Base-by-base conservation (phyloP, 2,113 vertebrate genomes). In the Mesocricetus auratus region DNA sequence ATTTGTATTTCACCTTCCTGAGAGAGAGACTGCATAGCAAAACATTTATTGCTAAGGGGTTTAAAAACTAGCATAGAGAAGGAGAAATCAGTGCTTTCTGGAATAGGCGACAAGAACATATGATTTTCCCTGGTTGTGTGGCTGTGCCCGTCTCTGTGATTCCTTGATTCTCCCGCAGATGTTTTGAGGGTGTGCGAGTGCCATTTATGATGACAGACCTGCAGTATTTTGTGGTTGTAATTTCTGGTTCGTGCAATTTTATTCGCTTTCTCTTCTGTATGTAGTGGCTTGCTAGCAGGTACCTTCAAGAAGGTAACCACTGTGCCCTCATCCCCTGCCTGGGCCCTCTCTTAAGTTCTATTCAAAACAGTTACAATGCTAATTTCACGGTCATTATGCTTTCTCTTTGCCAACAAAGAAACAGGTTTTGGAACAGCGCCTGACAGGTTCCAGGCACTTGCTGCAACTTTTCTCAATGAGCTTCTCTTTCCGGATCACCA, bases 1-100 rank as follows among this genome's bases (percentile, higher is more conserved):
- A 71, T 94, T 92, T 81, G 39, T 89, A 90, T 89, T 97, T 91
- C 93, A 86, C 88, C 45, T 96, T 95, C 62, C 33, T 17, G 31
- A 86, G 26, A 45, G 87, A 36, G 29, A 75, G 62, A 96, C 86
- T 36, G 13, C 94, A 81, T 47, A 89, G 90, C 58, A 71, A 95
- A 96, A 53, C 91, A 90, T 93, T 96, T 94, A 89, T 96, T 97
- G 96, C 91, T 95, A 97, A 90, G 96, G 91, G 94, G 91, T 90
- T 93, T 97, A 94, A 94, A 96, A 97, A 96, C 96, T 94, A 85
- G 81, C 62, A 10, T 83, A 93, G 56, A 39, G 86, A 71, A 94
- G 21, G 36, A 73, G 36, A 73, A 96, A 97, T 92, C 69, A 90
- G 66, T 86, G 82, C 89, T 93, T 91, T 73, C 82, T 90, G 90